phyloP scores from a whole-genome alignment of 2,797 vertebrate species.

The Harpagifer antarcticus region DNA sequence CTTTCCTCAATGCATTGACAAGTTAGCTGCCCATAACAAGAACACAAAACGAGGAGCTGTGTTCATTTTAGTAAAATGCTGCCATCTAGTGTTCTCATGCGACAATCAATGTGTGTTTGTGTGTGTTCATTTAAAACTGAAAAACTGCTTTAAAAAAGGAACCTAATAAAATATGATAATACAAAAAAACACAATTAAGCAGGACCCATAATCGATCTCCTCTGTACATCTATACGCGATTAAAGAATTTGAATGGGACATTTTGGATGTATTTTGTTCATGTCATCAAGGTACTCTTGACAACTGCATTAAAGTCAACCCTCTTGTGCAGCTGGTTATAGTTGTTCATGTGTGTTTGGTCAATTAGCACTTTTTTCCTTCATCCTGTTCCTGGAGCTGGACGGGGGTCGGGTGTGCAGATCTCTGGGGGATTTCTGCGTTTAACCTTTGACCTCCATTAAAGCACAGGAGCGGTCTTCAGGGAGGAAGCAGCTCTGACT shows the following conservation, averaged over 20 bases:
- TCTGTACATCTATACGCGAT: background rate
- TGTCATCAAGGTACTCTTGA: background rate
- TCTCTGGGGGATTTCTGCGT: slow-evolving; percentile 47
- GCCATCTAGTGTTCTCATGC: slow-evolving; percentile 53
- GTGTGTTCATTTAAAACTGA: background rate
- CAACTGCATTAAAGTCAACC: background rate
- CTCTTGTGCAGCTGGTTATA: background rate
- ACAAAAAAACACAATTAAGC: background rate
- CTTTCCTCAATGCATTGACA: background rate
- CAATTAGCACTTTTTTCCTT: slow-evolving; percentile 49
- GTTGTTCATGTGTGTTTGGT: slow-evolving; percentile 1
- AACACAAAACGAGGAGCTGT: background rate
- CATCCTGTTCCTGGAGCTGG: slow-evolving; percentile 28
- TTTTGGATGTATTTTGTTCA: background rate
- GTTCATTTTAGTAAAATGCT: slow-evolving; percentile 20
- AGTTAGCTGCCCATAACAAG: slow-evolving; percentile 5
- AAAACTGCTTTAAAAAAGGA: background rate
- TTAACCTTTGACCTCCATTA: slow-evolving; percentile 69
- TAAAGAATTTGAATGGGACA: background rate
- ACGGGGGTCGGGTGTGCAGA: slow-evolving; percentile 23
- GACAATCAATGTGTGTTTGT: background rate
- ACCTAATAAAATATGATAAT: background rate
- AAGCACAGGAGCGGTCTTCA: slow-evolving; percentile 37
- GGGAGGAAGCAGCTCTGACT: slow-evolving; percentile 55
- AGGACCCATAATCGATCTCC: background rate